Percentiles rank a stretch among this genome's conserved stretches.
Evolutionary conservation across 2,888 invertebrate species (phyloP).

Genomic region (Noctua janthina): DNA sequence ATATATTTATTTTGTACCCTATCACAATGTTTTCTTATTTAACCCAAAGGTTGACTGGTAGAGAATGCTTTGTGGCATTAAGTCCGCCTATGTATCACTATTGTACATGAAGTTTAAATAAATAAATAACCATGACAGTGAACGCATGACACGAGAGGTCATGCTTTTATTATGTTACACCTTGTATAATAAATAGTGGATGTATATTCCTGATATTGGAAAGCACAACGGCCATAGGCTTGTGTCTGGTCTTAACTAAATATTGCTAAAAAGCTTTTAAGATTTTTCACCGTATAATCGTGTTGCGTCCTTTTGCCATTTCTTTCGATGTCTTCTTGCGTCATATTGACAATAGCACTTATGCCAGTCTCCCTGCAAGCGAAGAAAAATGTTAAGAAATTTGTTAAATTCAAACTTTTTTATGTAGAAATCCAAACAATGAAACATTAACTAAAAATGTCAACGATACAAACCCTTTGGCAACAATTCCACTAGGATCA

Average conservation of each 20-base stretch:
- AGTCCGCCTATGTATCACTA: too few species aligned
- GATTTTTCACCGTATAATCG: conserved; percentile 56
- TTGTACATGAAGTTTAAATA: too few species aligned
- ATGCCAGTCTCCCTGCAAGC: conserved; percentile 68
- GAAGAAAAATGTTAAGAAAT: background rate
- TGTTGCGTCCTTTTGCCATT: conserved; percentile 69
- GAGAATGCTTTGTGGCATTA: too few species aligned
- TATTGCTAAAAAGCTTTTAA: background rate
- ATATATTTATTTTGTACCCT: too few species aligned
- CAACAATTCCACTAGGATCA: background rate
- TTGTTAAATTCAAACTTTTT: background rate
- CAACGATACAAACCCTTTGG: background rate
- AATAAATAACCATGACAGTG: too few species aligned
- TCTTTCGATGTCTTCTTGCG: conserved; percentile 56
- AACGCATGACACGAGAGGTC: too few species aligned
- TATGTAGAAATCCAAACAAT: too few species aligned
- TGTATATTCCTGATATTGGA: background rate
- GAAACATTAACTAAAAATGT: background rate
- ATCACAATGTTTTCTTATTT: too few species aligned
- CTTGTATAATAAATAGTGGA: background rate
- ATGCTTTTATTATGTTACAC: background rate
- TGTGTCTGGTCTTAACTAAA: background rate
- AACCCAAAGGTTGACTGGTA: too few species aligned
- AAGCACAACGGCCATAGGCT: background rate
- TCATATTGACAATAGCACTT: conserved; percentile 66